Conservation (phyloP, 1,140 invertebrate genomes). For the Cotesia chilonis region DNA sequence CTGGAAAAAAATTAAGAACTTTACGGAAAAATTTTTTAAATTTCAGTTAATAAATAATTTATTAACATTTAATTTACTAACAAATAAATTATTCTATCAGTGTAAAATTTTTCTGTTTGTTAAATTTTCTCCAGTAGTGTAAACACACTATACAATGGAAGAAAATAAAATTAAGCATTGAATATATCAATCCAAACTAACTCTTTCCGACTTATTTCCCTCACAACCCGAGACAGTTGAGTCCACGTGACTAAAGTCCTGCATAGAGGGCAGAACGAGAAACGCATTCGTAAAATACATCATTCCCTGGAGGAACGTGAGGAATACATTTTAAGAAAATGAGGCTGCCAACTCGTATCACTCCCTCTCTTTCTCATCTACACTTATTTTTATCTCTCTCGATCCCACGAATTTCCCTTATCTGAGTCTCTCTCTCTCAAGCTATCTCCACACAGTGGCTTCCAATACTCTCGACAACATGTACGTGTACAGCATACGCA, state of each 20-base stretch:
- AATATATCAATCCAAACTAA: background rate
- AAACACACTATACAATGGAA: background rate
- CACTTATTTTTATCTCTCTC: slow-evolving; percentile 8
- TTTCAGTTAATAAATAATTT: too few relatives aligned
- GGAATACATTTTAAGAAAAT: slow-evolving; percentile 43
- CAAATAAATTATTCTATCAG: too few relatives aligned
- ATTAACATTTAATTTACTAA: too few relatives aligned
- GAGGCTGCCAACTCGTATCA: slow-evolving; percentile 28
- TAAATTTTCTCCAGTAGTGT: background rate
- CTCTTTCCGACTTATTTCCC: background rate
- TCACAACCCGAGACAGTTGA: slow-evolving; percentile 8
- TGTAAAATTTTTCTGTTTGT: too few relatives aligned
- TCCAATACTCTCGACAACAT: slow-evolving; percentile 19
- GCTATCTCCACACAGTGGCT: slow-evolving; percentile 11
- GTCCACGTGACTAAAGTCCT: slow-evolving; percentile 11
- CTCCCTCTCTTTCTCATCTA: slow-evolving; percentile 17
- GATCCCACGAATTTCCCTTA: background rate
- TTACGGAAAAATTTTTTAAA: too few relatives aligned
- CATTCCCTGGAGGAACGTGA: slow-evolving; percentile 34
- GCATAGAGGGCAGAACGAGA: slow-evolving; percentile 14
- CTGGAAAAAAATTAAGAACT: too few relatives aligned
- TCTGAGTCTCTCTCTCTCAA: background rate
- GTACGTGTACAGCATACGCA: slow-evolving; percentile 18
- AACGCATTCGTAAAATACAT: slow-evolving; percentile 39
- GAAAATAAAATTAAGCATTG: background rate